These are phyloP conservation scores for Oscheius sp. DNA, from an alignment of 2,888 invertebrate genomes.

Conservation along the genomic window DNA sequence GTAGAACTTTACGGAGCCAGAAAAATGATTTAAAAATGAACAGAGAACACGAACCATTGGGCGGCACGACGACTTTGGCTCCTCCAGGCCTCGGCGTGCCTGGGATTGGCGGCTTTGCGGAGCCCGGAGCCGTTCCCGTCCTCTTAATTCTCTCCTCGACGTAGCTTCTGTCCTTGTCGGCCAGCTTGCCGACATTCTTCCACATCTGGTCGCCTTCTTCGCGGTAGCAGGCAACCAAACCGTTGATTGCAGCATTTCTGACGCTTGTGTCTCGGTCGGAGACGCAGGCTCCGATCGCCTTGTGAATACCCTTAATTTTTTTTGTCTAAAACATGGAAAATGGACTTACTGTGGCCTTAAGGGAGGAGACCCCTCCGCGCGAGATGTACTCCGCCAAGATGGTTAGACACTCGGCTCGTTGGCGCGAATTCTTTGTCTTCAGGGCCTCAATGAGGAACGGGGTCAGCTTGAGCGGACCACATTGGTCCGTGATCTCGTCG, in stretches of 20 bases:
- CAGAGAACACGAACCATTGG: conserved; percentile 2
- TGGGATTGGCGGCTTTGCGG: conserved; percentile 20
- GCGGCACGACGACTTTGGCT: conserved; percentile 53
- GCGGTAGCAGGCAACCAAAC: conserved; percentile 89
- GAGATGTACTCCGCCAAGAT: conserved; percentile 84
- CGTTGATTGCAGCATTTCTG: conserved; percentile 93
- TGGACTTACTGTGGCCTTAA: conserved; percentile 78
- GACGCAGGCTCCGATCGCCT: conserved; percentile 92
- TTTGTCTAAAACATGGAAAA: neutral
- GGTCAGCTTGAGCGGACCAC: conserved; percentile 54
- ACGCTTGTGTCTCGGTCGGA: conserved; percentile 95
- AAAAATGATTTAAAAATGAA: neutral
- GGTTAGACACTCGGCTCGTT: conserved; percentile 94
- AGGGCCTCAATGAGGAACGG: conserved; percentile 81
- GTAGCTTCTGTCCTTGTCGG: conserved; percentile 86
- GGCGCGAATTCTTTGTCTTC: conserved; percentile 95
- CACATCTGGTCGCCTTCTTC: conserved; percentile 85
- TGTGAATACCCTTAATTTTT: conserved; percentile 79
- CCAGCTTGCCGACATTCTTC: conserved; percentile 61
- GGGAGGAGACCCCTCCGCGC: conserved; percentile 80
- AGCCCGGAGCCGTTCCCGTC: conserved; percentile 76
- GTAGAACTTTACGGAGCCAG: too few relatives aligned
- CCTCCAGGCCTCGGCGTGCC: conserved; percentile 40
- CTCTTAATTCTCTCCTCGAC: conserved; percentile 95
- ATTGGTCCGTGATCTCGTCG: conserved; percentile 48